Percentiles rank a stretch among this genome's conserved stretches.
Evolutionary conservation across 1,140 invertebrate species (phyloP).

Genomic region (Tetramorium simillimum): DNA sequence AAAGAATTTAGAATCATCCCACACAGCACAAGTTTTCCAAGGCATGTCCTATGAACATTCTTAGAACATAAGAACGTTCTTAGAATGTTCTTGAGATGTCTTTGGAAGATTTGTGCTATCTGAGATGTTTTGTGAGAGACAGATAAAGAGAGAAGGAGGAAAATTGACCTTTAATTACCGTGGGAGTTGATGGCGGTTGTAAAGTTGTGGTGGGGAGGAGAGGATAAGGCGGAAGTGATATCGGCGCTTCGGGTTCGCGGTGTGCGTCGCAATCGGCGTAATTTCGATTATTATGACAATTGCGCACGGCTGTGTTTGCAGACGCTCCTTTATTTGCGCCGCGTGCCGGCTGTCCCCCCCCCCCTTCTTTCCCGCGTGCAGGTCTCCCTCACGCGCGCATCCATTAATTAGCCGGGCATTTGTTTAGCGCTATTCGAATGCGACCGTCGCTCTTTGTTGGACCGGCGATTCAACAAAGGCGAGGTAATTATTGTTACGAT

Average conservation of each 20-base stretch:
- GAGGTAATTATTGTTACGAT: conserved; percentile 55
- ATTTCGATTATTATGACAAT: conserved; percentile 60
- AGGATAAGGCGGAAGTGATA: not conserved
- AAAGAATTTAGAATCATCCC: not conserved
- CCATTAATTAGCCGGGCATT: conserved; percentile 70
- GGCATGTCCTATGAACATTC: too few species aligned
- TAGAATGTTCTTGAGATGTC: too few species aligned
- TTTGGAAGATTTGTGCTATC: too few species aligned
- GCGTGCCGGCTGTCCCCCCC: conserved; percentile 3
- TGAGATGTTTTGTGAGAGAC: not conserved
- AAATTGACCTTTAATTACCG: conserved; percentile 20
- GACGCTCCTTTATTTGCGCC: conserved; percentile 66
- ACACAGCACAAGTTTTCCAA: too few species aligned
- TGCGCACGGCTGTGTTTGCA: conserved; percentile 32
- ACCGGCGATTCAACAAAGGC: conserved; percentile 64
- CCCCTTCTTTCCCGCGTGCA: not conserved
- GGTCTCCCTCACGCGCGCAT: conserved; percentile 22
- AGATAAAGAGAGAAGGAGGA: not conserved
- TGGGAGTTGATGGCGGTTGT: not conserved
- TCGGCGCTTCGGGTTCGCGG: not conserved
- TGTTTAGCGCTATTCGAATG: conserved; percentile 52
- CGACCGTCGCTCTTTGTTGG: conserved; percentile 14
- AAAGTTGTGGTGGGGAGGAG: not conserved
- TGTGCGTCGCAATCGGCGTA: not conserved
- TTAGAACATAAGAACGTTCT: too few species aligned